Evolutionary conservation across 2,113 vertebrate genomes (phyloP).

Genomic region (Heteronetta atricapilla): DNA sequence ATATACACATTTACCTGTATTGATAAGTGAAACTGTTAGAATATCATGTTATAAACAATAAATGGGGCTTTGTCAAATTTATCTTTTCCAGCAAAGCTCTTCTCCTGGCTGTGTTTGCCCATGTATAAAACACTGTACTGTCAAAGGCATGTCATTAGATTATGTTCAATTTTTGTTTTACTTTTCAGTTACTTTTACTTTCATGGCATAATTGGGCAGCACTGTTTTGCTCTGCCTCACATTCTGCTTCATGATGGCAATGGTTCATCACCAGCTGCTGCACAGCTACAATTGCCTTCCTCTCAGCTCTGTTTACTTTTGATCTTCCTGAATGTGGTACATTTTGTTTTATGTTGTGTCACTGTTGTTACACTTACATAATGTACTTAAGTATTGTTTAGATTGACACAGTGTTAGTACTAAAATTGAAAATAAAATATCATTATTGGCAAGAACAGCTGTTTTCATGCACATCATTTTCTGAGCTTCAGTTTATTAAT

Average conservation of each 20-base stretch:
- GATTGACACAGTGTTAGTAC: slow-evolving; percentile 68
- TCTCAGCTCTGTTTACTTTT: slow-evolving; percentile 44
- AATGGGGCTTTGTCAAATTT: neutral
- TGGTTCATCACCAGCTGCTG: slow-evolving; percentile 51
- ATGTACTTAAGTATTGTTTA: slow-evolving; percentile 68
- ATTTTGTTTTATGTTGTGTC: slow-evolving; percentile 50
- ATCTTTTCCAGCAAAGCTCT: neutral
- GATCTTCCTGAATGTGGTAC: slow-evolving; percentile 16
- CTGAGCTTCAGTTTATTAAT: slow-evolving; percentile 73
- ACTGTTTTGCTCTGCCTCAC: neutral
- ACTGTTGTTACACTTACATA: slow-evolving; percentile 54
- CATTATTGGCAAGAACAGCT: slow-evolving; percentile 70
- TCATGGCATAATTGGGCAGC: neutral
- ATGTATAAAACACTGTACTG: neutral
- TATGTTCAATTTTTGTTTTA: neutral
- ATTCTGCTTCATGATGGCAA: slow-evolving; percentile 30
- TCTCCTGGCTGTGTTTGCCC: neutral
- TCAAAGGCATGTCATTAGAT: neutral
- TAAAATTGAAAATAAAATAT: slow-evolving; percentile 75
- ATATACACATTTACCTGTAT: neutral
- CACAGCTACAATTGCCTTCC: slow-evolving; percentile 26
- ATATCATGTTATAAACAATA: neutral
- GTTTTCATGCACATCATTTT: slow-evolving; percentile 68
- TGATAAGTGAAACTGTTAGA: neutral
- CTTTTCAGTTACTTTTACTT: slow-evolving; percentile 29